These are phyloP conservation scores for Diachasma alloeum DNA, from an alignment of 1,140 invertebrate species.

Conservation along the genomic window DNA sequence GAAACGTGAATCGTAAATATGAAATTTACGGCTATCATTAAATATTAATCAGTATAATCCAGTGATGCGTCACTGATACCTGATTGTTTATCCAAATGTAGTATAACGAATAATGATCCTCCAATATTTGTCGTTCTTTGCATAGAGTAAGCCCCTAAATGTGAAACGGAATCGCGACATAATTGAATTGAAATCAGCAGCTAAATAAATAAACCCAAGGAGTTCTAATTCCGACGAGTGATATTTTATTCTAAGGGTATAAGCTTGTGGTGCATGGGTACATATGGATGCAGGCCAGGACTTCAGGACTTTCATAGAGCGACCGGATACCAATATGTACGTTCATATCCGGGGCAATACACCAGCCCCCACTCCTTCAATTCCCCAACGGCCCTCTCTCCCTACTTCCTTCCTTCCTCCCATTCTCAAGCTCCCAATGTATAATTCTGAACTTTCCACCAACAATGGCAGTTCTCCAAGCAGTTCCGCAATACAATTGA, in stretches of 20 bases:
- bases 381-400: slow-evolving; percentile 28
- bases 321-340: slow-evolving; percentile 7
- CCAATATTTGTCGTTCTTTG: background rate
- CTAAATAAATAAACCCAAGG: slow-evolving; percentile 48
- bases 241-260: slow-evolving; percentile 38
- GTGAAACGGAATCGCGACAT: background rate
- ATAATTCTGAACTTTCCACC: slow-evolving; percentile 58
- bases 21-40: background rate
- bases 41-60: background rate
- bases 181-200: slow-evolving; percentile 51
- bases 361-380: background rate
- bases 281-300: background rate
- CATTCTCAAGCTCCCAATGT: slow-evolving; percentile 57
- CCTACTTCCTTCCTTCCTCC: slow-evolving; percentile 39
- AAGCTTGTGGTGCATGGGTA: slow-evolving; percentile 16
- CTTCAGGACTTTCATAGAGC: background rate
- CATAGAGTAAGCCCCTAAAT: background rate
- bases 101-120: background rate
- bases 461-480: slow-evolving; percentile 54
- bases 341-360: background rate
- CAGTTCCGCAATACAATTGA: slow-evolving; percentile 59
- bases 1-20: background rate
- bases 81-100: too few relatives aligned
- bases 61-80: too few relatives aligned
- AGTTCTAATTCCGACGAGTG: slow-evolving; percentile 11